Base-by-base conservation (phyloP, 1,140 invertebrate genomes). In the Globodera rostochiensis region DNA sequence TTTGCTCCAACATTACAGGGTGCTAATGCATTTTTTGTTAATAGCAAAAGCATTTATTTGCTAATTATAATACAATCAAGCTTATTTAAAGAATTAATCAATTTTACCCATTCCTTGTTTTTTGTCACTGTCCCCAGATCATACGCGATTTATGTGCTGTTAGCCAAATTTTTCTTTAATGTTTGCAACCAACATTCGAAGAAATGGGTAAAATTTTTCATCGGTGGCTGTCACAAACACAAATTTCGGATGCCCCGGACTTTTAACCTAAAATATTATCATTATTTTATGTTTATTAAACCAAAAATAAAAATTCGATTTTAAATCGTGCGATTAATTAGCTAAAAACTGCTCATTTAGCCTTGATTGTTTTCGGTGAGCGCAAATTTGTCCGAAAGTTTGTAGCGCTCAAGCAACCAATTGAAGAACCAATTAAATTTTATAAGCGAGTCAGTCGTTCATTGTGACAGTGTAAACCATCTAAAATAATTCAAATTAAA, bases 131-230 rank as follows among this genome's bases (percentile, higher is more conserved):
- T 53, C 6, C 80, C 78, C 6, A 80, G 25, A 80, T 80, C 78
- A 47, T 80, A 80, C 1, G 77, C 78, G 13, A 80, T 60, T 3
- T 25, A 80, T 80, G 13, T 80, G 82, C 13, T 53, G 50, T 3
- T 3, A 0, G 50, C 50, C 50, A 53, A 53, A 53, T 1, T 53
- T 1, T 3, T 53, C 50, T 53, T 53, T 53, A 0, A 53, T 53
- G 50, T 53, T 53, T 53, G 50, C 67, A 21, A 69, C 8, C 0
- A 69, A 45, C 3, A 7, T 21, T 3, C 67, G 67, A 21, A 69
- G 36, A 21, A 8, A 45, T 11, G 67, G 1, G 67, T 25, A 69
- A 69, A 9, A 69, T 11, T 69, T 7, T 8, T 69, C 19, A 45
- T 69, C 19, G 1, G 67, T 0, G n/a, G 67, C 67, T 25, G n/a